Conservation (phyloP, 2,113 vertebrate species). For the Oryzias curvinotus region DNA sequence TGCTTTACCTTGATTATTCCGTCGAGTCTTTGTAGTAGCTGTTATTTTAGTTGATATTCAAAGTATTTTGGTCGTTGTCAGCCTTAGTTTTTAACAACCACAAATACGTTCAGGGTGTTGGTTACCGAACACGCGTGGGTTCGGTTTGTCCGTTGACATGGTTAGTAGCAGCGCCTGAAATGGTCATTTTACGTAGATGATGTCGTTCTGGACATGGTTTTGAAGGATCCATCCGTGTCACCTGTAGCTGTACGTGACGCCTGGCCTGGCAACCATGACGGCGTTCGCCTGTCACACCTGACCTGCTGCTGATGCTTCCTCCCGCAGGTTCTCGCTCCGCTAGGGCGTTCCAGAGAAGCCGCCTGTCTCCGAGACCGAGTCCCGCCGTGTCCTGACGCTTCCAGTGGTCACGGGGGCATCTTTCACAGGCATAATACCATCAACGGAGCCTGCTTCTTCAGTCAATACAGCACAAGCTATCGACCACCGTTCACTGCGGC, state of each 20-base stretch:
- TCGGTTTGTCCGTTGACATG: background rate
- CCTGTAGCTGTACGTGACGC: background rate
- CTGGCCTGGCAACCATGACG: background rate
- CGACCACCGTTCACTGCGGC: constrained; percentile 87
- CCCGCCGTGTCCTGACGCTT: constrained; percentile 48
- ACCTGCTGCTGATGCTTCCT: constrained; percentile 3
- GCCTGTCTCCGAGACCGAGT: constrained; percentile 31
- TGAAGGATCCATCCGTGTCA: too few relatives aligned
- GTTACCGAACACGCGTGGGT: background rate
- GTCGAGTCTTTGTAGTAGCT: background rate
- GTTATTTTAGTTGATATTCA: too few relatives aligned
- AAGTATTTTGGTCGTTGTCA: too few relatives aligned
- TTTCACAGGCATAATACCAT: background rate
- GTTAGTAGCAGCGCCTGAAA: background rate
- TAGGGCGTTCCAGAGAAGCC: constrained; percentile 65
- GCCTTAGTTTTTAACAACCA: too few relatives aligned
- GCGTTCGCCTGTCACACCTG: background rate
- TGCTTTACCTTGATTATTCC: background rate
- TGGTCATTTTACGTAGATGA: background rate
- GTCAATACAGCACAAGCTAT: constrained; percentile 60
- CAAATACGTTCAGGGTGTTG: too few relatives aligned
- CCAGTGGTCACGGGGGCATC: constrained; percentile 50
- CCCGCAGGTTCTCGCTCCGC: constrained; percentile 53
- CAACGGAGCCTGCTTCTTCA: constrained; percentile 46
- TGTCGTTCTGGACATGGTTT: too few relatives aligned